Evolutionary conservation across 2,888 invertebrate genomes (phyloP).

Genomic region (Cabera pusaria): DNA sequence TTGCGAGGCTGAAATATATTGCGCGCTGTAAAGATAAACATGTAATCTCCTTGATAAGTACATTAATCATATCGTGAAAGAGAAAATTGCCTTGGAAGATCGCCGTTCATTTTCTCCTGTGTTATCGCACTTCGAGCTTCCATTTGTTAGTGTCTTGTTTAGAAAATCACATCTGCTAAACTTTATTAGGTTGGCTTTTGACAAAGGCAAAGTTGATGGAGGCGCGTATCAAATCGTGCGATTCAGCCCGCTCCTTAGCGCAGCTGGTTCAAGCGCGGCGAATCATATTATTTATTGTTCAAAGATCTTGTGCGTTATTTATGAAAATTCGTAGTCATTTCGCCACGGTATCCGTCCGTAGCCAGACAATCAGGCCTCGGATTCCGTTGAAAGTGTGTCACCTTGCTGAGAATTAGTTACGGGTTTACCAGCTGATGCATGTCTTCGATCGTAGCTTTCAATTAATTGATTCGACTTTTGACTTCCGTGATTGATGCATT

Average conservation of each 20-base stretch:
- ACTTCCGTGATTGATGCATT: slow-evolving; percentile 46
- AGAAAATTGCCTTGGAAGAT: slow-evolving; percentile 56
- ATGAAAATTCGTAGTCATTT: slow-evolving; percentile 73
- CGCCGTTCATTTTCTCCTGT: slow-evolving; percentile 53
- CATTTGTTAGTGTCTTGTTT: slow-evolving; percentile 80
- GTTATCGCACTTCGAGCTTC: slow-evolving; percentile 54
- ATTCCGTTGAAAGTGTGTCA: slow-evolving; percentile 69
- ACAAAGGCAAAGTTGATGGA: slow-evolving; percentile 76
- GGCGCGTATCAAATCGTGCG: slow-evolving; percentile 79
- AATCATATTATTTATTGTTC: slow-evolving; percentile 79
- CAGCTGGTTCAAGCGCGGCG: slow-evolving; percentile 77
- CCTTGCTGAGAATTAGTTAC: slow-evolving; percentile 75
- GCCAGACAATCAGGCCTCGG: slow-evolving; percentile 32
- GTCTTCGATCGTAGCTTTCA: slow-evolving; percentile 46
- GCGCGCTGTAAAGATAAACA: slow-evolving; percentile 34
- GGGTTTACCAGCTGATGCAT: slow-evolving; percentile 60
- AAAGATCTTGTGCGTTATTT: slow-evolving; percentile 73
- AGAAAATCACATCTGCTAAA: slow-evolving; percentile 81
- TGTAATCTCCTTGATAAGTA: slow-evolving; percentile 36
- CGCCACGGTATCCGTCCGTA: slow-evolving; percentile 48
- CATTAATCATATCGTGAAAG: slow-evolving; percentile 53
- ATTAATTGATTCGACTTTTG: slow-evolving; percentile 35
- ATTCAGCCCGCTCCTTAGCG: slow-evolving; percentile 75
- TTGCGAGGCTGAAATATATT: slow-evolving; percentile 23
- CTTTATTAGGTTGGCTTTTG: slow-evolving; percentile 77